Evolutionary conservation across 2,888 invertebrate genomes (phyloP), one percentile per base, ranked within the genome.

Genomic region (Strigamia transsilvanica): DNA sequence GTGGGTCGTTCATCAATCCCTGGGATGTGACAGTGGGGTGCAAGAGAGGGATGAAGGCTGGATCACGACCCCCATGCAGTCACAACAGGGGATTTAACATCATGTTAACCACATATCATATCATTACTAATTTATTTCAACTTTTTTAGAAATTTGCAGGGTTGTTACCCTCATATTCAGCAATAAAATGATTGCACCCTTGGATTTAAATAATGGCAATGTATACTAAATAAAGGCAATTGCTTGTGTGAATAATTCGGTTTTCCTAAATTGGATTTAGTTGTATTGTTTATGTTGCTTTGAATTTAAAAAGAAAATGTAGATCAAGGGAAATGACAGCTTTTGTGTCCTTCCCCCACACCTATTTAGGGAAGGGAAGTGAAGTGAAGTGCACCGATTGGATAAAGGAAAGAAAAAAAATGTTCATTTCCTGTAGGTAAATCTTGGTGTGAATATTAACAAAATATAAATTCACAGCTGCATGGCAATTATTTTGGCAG

Each of bases 1-100:
- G 7, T 51, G 18, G n/a, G 15, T 51, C 51, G 7, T 51, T 51
- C 51, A 51, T 51, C 51, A 51, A 51, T 51, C n/a, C 18, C 51
- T 51, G 51, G 51, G 51, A 51, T 18, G 51, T 51, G 51, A 51
- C 51, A 51, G 51, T 51, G 51, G 51, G 51, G 51, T 51, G 51
- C 51, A 51, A 18, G 18, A 51, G 51, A 51, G 51, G 51, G 51
- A n/a, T 51, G n/a, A 51, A 51, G 18, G 18, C 51, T 51, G 18
- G 51, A 51, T 42, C 42, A n/a, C 18, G 51, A 51, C 51, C 51
- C 51, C 51, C 42, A 15, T 51, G n/a, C n/a, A 51, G 51, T 6
- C 51, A 51, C 51, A 51, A 51, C 51, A 51, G 51, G 46, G 46
- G 46, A 46, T 46, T 46, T 10, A 46, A 6, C 51, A 51, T 51